Evolutionary conservation across 2,113 vertebrate species (phyloP).

Genomic region (Ictalurus punctatus): DNA sequence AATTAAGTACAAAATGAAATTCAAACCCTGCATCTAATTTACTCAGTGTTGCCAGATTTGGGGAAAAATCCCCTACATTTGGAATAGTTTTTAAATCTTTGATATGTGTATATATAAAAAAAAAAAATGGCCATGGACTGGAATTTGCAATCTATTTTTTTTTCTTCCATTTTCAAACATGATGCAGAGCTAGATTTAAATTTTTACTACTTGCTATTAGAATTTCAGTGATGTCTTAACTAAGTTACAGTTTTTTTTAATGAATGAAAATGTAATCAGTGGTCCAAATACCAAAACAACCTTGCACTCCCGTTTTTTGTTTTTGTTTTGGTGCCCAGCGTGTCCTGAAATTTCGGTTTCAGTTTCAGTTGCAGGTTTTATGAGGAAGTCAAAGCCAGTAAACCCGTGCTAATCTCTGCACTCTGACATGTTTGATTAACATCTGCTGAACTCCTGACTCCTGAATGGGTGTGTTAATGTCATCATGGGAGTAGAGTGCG

Average conservation of each 20-base stretch:
- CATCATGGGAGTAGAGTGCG: background rate
- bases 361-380: background rate
- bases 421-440: background rate
- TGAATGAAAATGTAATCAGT: background rate
- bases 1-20: background rate
- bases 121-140: background rate
- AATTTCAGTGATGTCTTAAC: background rate
- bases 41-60: background rate
- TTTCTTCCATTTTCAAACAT: background rate
- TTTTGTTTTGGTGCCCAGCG: background rate
- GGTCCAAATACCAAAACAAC: background rate
- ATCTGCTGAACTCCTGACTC: background rate
- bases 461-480: background rate
- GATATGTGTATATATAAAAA: background rate
- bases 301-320: background rate
- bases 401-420: background rate
- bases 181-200: background rate
- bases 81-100: too few relatives aligned
- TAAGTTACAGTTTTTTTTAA: background rate
- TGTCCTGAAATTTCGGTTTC: background rate
- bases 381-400: background rate
- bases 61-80: background rate
- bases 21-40: background rate
- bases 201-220: background rate
- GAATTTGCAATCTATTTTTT: background rate